These are phyloP conservation scores for Suillia variegata DNA, from an alignment of 2,888 invertebrate species.

Conservation along the genomic window DNA sequence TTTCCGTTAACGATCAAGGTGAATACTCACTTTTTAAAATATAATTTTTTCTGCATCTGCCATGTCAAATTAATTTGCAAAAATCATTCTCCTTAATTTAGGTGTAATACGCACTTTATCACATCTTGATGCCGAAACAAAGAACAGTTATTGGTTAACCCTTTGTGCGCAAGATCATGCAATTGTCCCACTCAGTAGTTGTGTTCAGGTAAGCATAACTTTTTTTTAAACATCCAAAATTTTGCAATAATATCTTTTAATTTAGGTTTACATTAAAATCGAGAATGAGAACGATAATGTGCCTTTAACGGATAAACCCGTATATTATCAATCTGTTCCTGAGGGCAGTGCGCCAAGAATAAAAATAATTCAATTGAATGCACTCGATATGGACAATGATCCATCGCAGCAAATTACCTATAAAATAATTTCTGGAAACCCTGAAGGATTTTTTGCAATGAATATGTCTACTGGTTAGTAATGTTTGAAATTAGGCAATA, in stretches of 20 bases:
- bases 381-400: constrained; percentile 80
- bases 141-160: constrained; percentile 90
- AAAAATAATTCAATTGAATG: constrained; percentile 75
- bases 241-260: too few species aligned
- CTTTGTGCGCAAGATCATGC: constrained; percentile 92
- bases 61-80: too few species aligned
- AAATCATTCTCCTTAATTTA: constrained; percentile 59
- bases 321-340: constrained; percentile 79
- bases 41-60: not conserved
- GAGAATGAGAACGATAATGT: constrained; percentile 94
- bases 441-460: constrained; percentile 88
- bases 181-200: constrained; percentile 81
- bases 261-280: constrained; percentile 83
- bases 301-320: constrained; percentile 85
- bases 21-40: constrained; percentile 47
- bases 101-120: constrained; percentile 84
- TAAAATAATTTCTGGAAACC: constrained; percentile 88
- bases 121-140: constrained; percentile 87
- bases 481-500: not conserved
- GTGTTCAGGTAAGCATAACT: constrained; percentile 72
- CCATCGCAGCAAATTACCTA: constrained; percentile 73
- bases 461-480: constrained; percentile 78
- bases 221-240: not conserved
- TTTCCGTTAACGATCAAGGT: constrained; percentile 90
- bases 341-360: constrained; percentile 81